Evolutionary conservation across 2,888 invertebrate species (phyloP), one percentile per base, ranked within the genome.

Genomic region (Conops quadrifasciatus): DNA sequence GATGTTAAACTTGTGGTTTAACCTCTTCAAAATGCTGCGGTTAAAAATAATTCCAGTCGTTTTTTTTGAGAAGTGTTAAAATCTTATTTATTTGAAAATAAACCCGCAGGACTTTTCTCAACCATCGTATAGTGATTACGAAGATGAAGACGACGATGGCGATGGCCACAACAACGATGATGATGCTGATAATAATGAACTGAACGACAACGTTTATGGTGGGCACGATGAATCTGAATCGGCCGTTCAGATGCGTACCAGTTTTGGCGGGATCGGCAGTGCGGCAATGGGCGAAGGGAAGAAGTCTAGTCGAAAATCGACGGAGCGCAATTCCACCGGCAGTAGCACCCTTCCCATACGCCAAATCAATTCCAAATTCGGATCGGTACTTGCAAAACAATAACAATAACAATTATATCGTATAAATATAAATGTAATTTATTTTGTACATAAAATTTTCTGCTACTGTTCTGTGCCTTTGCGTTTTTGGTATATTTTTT

Each of bases 101-200:
- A 62, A 68, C 68, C 51, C 62, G 30, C 60, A 68, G 68, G 68
- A 68, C 30, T 36, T 62, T 19, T 60, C 68, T 49, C 68, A 68
- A 62, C 62, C 47, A 21, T 68, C 68, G 24, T 68, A 68, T 51
- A 68, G 68, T 24, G 62, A 68, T 62, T 53, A 67, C 19, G 66
- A 66, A 11, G 66, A 71, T 67, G 67, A 71, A 16, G 62, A 70
- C n/a, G 68, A 73, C 47, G 71, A 63, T 30, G 86, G 86, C 77
- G 87, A 77, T 60, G 76, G 76, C 58, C 72, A 74, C 49, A 73
- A 72, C 21, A 72, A 71, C 45, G 64, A 71, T 28, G 65, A 68
- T 68, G 73, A 72, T 66, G 26, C 69, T 67, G 67, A 68, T 59
- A 86, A 86, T 77, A 87, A 77, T 63, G 77, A 78, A 60, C 72